Percentiles rank a stretch among this genome's conserved stretches.
These are phyloP conservation scores for Trypoxylus dichotomus DNA, from an alignment of 1,140 invertebrate species.

Conservation along the genomic window DNA sequence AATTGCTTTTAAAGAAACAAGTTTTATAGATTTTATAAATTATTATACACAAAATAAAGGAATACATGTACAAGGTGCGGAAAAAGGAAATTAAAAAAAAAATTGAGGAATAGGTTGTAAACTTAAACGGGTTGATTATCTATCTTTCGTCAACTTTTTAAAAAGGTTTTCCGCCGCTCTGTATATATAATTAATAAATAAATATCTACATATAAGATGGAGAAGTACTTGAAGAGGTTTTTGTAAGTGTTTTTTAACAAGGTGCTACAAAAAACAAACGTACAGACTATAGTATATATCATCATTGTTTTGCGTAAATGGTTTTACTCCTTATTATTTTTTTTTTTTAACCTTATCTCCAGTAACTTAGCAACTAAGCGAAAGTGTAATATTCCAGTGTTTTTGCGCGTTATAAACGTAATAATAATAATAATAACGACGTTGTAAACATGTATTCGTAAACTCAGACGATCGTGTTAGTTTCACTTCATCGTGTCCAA, in stretches of 20 bases:
- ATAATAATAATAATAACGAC: no score
- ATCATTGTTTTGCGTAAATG: background rate
- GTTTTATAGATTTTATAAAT: background rate
- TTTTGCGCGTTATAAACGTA: background rate
- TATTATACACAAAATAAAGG: background rate
- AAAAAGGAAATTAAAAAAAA: no score
- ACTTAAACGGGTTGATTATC: no score
- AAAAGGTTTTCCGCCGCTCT: no score
- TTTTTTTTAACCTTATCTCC: background rate
- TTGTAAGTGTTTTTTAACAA: background rate
- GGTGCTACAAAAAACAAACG: slow-evolving; percentile 1
- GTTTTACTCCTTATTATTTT: no score
- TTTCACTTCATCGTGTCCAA: background rate
- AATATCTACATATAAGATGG: no score
- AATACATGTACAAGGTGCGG: no score
- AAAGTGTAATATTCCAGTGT: background rate
- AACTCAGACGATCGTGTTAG: background rate
- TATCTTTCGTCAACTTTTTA: no score
- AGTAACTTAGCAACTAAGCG: background rate
- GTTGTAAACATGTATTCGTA: background rate
- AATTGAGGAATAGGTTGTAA: no score
- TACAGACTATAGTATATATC: background rate
- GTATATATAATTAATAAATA: no score
- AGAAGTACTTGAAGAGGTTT: background rate
- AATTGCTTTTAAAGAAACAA: background rate